phyloP scores from a whole-genome alignment of 2,888 invertebrate species.

The Anaspis maculata region DNA sequence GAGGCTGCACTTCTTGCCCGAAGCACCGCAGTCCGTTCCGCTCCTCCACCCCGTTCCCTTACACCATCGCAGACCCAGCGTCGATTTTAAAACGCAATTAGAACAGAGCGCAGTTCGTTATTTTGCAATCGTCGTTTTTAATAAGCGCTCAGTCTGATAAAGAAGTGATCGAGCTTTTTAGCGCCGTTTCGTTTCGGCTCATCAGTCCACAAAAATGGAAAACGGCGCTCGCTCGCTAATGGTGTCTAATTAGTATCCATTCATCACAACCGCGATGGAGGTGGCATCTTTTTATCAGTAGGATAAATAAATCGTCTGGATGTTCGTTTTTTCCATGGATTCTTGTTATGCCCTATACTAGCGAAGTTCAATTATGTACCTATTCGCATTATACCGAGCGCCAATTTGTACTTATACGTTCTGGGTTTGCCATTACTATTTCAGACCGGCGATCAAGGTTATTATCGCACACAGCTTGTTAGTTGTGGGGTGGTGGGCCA shows the following conservation, averaged over 20 bases:
- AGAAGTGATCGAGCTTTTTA: slow-evolving; percentile 9
- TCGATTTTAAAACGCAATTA: slow-evolving; percentile 14
- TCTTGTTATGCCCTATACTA: too few species aligned
- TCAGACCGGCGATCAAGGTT: too few species aligned
- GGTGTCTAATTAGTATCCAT: slow-evolving; percentile 18
- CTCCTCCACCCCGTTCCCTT: not conserved
- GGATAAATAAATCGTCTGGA: slow-evolving; percentile 9
- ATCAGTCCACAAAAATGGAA: slow-evolving; percentile 10
- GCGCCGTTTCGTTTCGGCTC: slow-evolving; percentile 2
- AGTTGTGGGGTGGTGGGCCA: too few species aligned
- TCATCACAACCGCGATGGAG: slow-evolving; percentile 14
- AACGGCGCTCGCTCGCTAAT: slow-evolving; percentile 11
- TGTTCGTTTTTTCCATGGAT: slow-evolving; percentile 1
- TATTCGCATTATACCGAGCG: too few species aligned
- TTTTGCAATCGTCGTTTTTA: slow-evolving; percentile 14
- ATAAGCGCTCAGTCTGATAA: slow-evolving; percentile 12
- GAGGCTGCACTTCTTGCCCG: slow-evolving; percentile 20
- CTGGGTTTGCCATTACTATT: too few species aligned
- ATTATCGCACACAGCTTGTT: too few species aligned
- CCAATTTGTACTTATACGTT: too few species aligned
- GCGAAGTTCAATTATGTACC: too few species aligned
- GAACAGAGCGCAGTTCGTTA: slow-evolving; percentile 12
- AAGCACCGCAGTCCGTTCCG: too few species aligned
- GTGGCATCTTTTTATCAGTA: slow-evolving; percentile 11
- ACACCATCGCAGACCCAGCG: slow-evolving; percentile 5